Evolutionary conservation across 2,797 vertebrate species (phyloP), one percentile per base, ranked within the genome.

Genomic region (Pagetopsis macropterus): DNA sequence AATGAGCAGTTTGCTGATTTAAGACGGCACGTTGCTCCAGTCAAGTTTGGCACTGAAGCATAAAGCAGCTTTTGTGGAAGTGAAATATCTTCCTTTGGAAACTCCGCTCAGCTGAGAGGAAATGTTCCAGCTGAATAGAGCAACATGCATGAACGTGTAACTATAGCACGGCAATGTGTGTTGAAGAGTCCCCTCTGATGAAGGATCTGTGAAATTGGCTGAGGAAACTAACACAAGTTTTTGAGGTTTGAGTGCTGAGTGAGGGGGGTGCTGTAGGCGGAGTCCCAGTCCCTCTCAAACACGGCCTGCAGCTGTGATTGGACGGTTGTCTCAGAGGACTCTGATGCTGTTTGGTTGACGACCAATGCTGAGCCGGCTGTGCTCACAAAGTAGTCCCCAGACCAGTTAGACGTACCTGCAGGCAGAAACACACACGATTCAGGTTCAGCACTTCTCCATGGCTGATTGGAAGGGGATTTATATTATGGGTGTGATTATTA

Each of bases 391-490:
- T 99, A 98, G 84, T 96, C 96, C 0, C 97, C 97, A 0, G 96
- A 97, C 97, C 97, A 98, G 94, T 99, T 99, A 44, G 97, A 98
- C 0, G 97, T 99, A 9, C 97, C 97, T 98, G 70, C 65, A 3
- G n/a, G 45, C 31, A 62, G 23, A 61, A 70, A 16, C 0, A 50
- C 10, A 40, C 1, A 67, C n/a, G 1, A 43, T 72, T n/a, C 1
- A 27, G 41, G 8, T 1, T 0, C 11, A 54, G n/a, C 15, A 17
- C 12, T 19, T 40, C 11, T 16, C 31, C 59, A 1, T 2, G 13
- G n/a, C 8, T 48, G 51, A 27, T 16, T 50, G 5, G 21, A 73
- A 61, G 15, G 48, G 43, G 49, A 15, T 19, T 27, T 13, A 44
- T 51, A 21, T 43, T 40, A 2, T 14, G 14, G 45, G 13, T 51